Conservation (phyloP, 2,888 invertebrate genomes). For the Cheilosia grossa region DNA sequence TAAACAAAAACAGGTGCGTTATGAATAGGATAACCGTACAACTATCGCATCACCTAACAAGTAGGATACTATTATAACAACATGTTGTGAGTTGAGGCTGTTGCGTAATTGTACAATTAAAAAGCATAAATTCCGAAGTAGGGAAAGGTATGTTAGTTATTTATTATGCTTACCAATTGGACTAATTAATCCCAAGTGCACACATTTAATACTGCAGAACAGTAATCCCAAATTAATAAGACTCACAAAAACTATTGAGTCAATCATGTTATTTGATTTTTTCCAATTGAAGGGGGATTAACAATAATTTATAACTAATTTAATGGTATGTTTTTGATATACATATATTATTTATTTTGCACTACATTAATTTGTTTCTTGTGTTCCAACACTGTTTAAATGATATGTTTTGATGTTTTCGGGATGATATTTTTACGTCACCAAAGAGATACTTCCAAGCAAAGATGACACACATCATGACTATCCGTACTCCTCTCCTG, state of each 20-base stretch:
- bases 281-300: constrained; percentile 18
- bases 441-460: constrained; percentile 30
- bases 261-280: constrained; percentile 51
- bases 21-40: not conserved
- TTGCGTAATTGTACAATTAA: constrained; percentile 68
- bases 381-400: constrained; percentile 12
- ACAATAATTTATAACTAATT: constrained; percentile 42
- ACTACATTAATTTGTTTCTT: constrained; percentile 36
- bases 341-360: constrained; percentile 38
- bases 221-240: constrained; percentile 52
- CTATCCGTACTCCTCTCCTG: constrained; percentile 7
- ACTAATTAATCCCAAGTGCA: constrained; percentile 73
- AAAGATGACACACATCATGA: constrained; percentile 44
- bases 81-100: constrained; percentile 43
- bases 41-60: constrained; percentile 12
- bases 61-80: constrained; percentile 44
- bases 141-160: not conserved
- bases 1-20: constrained; percentile 36
- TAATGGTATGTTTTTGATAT: constrained; percentile 18
- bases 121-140: constrained; percentile 24
- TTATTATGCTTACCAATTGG: constrained; percentile 73
- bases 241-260: constrained; percentile 30
- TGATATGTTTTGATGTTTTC: constrained; percentile 51
- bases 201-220: constrained; percentile 56
- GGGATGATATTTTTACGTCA: constrained; percentile 28